A percentile compares a stretch with the other conserved stretches of the same genome.
These are phyloP conservation scores for Himalopsyche kuldschensis DNA, from an alignment of 2,888 invertebrate species.

Conservation along the genomic window DNA sequence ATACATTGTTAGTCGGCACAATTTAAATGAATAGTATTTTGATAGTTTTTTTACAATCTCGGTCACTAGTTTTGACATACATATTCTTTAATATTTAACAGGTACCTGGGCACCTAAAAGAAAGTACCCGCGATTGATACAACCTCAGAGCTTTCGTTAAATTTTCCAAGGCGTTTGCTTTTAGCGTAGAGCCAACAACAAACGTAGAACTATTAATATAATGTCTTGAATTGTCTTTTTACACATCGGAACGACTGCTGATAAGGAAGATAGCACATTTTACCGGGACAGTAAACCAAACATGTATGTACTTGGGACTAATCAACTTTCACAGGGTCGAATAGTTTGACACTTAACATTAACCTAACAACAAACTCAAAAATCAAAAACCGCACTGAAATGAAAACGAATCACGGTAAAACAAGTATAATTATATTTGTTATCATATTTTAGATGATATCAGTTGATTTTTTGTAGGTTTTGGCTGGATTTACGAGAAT, in stretches of 20 bases:
- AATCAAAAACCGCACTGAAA: not conserved
- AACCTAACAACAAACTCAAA: slow-evolving; percentile 29
- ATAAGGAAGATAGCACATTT: not conserved
- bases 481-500: slow-evolving; percentile 1
- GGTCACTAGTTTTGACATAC: slow-evolving; percentile 18
- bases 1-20: not conserved
- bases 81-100: slow-evolving; percentile 17
- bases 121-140: not conserved
- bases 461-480: not conserved
- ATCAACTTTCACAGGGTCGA: slow-evolving; percentile 1
- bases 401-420: not conserved
- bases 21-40: not conserved
- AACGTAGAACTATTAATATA: not conserved
- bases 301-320: slow-evolving; percentile 3
- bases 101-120: slow-evolving; percentile 4
- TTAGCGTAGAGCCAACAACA: not conserved
- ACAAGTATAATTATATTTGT: not conserved
- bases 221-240: not conserved
- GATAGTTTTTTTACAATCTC: not conserved
- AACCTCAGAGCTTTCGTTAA: not conserved
- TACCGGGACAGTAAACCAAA: slow-evolving; percentile 8
- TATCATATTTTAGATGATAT: not conserved
- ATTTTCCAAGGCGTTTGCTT: not conserved
- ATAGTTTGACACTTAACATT: slow-evolving; percentile 33
- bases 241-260: not conserved